Conservation (phyloP, 1,140 invertebrate genomes). For the Chelonus insularis region DNA sequence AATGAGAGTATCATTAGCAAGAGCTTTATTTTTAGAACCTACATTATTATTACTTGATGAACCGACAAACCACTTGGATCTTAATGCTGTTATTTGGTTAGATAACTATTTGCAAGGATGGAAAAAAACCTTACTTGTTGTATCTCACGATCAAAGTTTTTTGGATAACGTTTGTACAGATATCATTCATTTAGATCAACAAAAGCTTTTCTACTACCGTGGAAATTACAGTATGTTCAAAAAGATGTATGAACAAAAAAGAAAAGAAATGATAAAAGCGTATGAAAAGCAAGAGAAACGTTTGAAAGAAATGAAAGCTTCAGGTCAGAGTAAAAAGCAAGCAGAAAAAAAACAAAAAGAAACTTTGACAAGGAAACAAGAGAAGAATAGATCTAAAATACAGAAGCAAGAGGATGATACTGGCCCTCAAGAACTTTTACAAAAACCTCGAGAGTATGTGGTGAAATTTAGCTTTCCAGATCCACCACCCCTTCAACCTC, state of each 20-base stretch:
- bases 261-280: conserved; percentile 94
- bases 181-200: conserved; percentile 94
- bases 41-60: conserved; percentile 95
- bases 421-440: conserved; percentile 79
- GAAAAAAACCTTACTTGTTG: conserved; percentile 97
- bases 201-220: conserved; percentile 96
- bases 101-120: conserved; percentile 97
- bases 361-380: conserved; percentile 88
- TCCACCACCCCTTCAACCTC: conserved; percentile 91
- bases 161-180: conserved; percentile 99
- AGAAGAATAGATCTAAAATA: conserved; percentile 82
- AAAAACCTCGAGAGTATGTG: conserved; percentile 89
- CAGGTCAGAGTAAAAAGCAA: conserved; percentile 92
- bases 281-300: conserved; percentile 98
- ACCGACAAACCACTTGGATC: conserved; percentile 92
- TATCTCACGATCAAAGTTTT: conserved; percentile 99
- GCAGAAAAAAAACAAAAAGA: conserved; percentile 95
- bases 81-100: conserved; percentile 99
- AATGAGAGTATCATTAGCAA: conserved; percentile 95
- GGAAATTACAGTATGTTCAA: conserved; percentile 99
- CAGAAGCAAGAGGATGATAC: conserved; percentile 82
- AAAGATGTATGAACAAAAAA: conserved; percentile 97
- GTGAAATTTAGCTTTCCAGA: conserved; percentile 98
- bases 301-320: conserved; percentile 90
- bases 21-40: conserved; percentile 89